Evolutionary conservation across 37 sponge, comb jelly and placozoan species (phyloP), one percentile per base, ranked within the genome.

Genomic region (Ianthella basta): DNA sequence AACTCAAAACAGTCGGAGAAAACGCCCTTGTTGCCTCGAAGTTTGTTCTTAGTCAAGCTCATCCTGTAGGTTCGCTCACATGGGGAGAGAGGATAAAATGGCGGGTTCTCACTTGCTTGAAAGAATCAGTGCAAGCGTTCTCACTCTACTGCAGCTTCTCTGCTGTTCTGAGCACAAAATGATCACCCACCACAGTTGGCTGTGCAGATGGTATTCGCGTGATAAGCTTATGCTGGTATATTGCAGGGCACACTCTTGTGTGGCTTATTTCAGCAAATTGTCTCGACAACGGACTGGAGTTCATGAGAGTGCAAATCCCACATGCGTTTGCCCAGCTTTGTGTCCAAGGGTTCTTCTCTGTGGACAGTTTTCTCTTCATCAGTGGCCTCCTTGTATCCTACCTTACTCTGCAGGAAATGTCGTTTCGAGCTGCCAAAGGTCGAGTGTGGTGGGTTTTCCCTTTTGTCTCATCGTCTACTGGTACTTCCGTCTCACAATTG

Each of bases 211-310:
- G 94, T 4, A 73, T 96, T 20, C 89, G 97, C 0, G 87, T 90
- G 56, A 89, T 96, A 0, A 94, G 95, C 55, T 91, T 96, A 90
- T 89, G 83, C 38, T 96, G 97, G 97, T 92, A 94, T 29, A 93
- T 96, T 18, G 32, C 91, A 1, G 80, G 94, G 15, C 97, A 96
- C 57, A 63, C 68, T 44, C 50, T 44, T 44, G 50, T 44, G 50
- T 44, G 50, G 50, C 50, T 44, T 44, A 44, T 55, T 74, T 23
- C 14, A 2, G 3, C 33, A 12, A n/a, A 64, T 38, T 38, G 3
- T 3, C 50, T 44, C 8, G 64, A 81, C 29, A 89, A 89, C 55
- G 23, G 64, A 4, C 40, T 63, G 15, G 6, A 60, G 59, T 50
- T 80, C 0, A 0, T 79, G 13, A 27, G 21, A 25, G 56, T 55